Evolutionary conservation across 2,113 vertebrate genomes (phyloP).

Genomic region (Bambusicola thoracicus): DNA sequence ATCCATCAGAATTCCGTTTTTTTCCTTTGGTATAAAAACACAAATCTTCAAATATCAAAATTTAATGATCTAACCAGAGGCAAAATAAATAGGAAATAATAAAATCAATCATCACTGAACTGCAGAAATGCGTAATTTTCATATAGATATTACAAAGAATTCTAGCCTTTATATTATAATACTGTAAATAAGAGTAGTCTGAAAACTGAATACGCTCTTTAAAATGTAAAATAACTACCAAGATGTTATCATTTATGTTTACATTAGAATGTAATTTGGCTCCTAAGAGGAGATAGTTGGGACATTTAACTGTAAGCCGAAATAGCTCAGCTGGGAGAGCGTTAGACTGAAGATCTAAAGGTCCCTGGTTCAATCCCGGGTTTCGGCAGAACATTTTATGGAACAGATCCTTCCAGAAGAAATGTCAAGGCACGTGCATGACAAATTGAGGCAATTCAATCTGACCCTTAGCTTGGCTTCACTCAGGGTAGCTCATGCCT

Average conservation of each 20-base stretch:
- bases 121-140: not conserved
- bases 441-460: too few relatives aligned
- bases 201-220: not conserved
- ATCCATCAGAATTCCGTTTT: not conserved
- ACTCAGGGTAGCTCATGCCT: too few relatives aligned
- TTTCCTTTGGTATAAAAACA: not conserved
- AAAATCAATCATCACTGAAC: not conserved
- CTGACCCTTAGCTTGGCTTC: too few relatives aligned
- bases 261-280: not conserved
- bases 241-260: not conserved
- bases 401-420: not conserved
- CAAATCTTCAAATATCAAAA: not conserved
- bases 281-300: not conserved
- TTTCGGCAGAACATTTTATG: constrained; percentile 82
- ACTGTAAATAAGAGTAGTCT: not conserved
- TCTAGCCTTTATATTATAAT: not conserved
- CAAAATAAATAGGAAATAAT: not conserved
- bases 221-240: not conserved
- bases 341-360: constrained; percentile 96
- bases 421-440: too few relatives aligned
- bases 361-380: constrained; percentile 97
- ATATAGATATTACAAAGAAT: not conserved
- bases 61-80: not conserved
- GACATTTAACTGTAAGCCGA: constrained; percentile 56
- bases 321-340: constrained; percentile 90